These are phyloP conservation scores for Drosophila ironensis DNA, from an alignment of 1,140 invertebrate genomes.

Conservation along the genomic window DNA sequence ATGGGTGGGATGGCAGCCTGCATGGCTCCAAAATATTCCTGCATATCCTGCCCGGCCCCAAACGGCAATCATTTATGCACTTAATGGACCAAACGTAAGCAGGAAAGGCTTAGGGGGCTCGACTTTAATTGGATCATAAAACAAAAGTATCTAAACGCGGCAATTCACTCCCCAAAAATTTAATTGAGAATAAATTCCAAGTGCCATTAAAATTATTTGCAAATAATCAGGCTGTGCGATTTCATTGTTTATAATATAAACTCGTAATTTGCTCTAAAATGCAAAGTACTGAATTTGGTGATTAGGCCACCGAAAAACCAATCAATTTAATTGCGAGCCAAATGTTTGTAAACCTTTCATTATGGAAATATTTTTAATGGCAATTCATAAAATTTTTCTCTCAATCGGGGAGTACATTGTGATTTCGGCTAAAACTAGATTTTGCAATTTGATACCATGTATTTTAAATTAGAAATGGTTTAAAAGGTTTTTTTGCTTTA, in stretches of 20 bases:
- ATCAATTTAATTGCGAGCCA: too few relatives aligned
- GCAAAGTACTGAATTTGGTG: background rate
- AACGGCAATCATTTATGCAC: constrained; percentile 59
- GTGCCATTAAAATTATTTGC: constrained; percentile 28
- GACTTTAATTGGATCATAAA: constrained; percentile 57
- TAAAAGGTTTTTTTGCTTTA: too few relatives aligned
- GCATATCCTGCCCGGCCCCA: constrained; percentile 16
- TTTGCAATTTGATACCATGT: too few relatives aligned
- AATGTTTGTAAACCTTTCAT: too few relatives aligned
- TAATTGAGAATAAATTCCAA: constrained; percentile 52
- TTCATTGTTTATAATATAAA: constrained; percentile 2
- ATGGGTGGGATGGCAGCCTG: constrained; percentile 1
- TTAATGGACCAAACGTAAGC: constrained; percentile 21
- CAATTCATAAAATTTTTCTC: too few relatives aligned
- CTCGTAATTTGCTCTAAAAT: background rate
- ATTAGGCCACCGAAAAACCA: background rate
- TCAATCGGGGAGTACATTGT: too few relatives aligned
- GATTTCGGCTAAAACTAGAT: too few relatives aligned
- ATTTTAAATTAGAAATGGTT: too few relatives aligned
- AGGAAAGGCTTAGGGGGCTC: constrained; percentile 11
- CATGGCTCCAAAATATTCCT: constrained; percentile 24
- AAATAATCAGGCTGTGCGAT: constrained; percentile 10
- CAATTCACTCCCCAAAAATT: constrained; percentile 27
- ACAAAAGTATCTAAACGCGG: constrained; percentile 12
- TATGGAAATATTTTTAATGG: too few relatives aligned